A percentile compares a stretch with the other conserved stretches of the same genome.
These are phyloP conservation scores for Musca vetustissima DNA, from an alignment of 1,140 invertebrate genomes.

Conservation along the genomic window DNA sequence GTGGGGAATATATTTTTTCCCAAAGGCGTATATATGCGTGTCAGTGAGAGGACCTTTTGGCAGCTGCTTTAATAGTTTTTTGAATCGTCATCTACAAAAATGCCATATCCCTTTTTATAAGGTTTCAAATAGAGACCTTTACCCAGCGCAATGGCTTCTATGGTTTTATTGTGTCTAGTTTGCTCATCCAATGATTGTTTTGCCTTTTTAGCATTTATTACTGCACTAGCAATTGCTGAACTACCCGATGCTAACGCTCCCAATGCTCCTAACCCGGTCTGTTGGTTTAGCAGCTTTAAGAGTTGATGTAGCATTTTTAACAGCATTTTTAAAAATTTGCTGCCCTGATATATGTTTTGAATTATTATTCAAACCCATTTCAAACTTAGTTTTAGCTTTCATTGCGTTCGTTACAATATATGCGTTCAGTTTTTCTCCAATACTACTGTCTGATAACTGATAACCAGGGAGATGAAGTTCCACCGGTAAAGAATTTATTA, in stretches of 20 bases:
- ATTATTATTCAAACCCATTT: conserved; percentile 24
- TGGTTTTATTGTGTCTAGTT: conserved; percentile 40
- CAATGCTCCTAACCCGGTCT: conserved; percentile 45
- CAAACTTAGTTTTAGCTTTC: conserved; percentile 33
- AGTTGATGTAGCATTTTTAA: conserved; percentile 21
- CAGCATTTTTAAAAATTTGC: conserved; percentile 6
- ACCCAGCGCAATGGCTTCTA: conserved; percentile 43
- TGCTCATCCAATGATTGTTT: conserved; percentile 35
- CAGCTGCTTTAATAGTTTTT: conserved; percentile 28
- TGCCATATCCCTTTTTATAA: conserved; percentile 39
- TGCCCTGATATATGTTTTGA: not conserved
- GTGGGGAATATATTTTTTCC: too few species aligned
- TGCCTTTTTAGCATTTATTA: conserved; percentile 36
- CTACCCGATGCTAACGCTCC: too few species aligned
- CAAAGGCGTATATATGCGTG: too few species aligned
- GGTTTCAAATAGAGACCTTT: conserved; percentile 44
- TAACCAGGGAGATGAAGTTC: conserved; percentile 58
- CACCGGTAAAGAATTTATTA: conserved; percentile 55
- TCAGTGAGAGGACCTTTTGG: conserved; percentile 25
- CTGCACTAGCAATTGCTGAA: conserved; percentile 34
- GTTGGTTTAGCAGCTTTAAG: conserved; percentile 38
- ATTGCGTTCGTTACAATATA: conserved; percentile 32
- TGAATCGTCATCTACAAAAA: not conserved
- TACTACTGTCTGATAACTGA: conserved; percentile 53
- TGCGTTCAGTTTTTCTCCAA: conserved; percentile 28